Percentiles rank a stretch among this genome's conserved stretches.
phyloP scores from a whole-genome alignment of 2,888 invertebrate species.

The Drosophila limbata region DNA sequence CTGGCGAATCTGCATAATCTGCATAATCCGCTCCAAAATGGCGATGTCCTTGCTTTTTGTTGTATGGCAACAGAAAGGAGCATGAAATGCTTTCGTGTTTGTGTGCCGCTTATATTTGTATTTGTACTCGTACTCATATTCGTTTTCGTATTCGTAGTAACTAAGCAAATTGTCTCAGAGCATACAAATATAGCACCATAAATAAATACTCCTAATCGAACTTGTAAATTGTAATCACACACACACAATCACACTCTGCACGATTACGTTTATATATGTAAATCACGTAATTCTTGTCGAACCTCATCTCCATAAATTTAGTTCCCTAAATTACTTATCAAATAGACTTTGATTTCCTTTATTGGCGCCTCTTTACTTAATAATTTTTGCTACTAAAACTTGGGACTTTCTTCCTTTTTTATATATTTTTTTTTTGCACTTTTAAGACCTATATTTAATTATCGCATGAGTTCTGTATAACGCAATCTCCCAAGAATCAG shows the following conservation, averaged over 20 bases:
- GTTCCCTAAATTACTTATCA: constrained; percentile 9
- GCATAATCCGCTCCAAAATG: constrained; percentile 27
- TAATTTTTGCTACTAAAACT: constrained; percentile 9
- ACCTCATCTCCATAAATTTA: constrained; percentile 38
- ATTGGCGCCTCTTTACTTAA: constrained; percentile 8
- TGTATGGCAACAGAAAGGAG: constrained; percentile 30
- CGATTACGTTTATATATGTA: constrained; percentile 30
- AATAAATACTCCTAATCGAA: constrained; percentile 1
- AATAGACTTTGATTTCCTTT: constrained; percentile 23
- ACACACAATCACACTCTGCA: constrained; percentile 34
- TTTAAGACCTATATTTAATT: constrained; percentile 6
- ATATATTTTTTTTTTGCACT: constrained; percentile 16
- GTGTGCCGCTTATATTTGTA: constrained; percentile 21
- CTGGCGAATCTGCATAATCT: constrained; percentile 30
- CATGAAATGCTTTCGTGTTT: constrained; percentile 46
- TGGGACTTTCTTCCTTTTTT: not conserved
- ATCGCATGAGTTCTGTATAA: constrained; percentile 34
- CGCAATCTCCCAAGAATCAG: constrained; percentile 17
- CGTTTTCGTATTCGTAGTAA: constrained; percentile 20
- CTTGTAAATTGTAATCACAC: constrained; percentile 24
- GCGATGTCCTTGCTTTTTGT: constrained; percentile 34
- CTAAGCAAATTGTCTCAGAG: constrained; percentile 40
- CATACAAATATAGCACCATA: constrained; percentile 35
- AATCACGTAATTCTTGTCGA: constrained; percentile 24
- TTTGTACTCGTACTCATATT: constrained; percentile 3